These are phyloP conservation scores for Hirtodrosophila trivittata DNA, from an alignment of 2,888 invertebrate genomes.

Conservation along the genomic window DNA sequence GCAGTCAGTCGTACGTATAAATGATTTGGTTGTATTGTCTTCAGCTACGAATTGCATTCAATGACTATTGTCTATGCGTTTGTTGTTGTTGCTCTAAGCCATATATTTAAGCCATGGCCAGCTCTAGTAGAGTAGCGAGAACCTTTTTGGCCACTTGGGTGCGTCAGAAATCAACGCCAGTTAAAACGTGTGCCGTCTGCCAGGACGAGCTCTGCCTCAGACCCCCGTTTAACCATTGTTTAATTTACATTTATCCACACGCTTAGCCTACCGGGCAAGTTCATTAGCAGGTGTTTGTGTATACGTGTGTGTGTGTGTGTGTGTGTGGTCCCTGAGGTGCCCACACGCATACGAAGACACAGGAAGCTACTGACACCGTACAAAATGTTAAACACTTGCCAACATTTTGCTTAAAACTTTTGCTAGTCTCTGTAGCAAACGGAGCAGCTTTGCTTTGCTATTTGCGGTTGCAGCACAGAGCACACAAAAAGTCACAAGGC, in stretches of 20 bases:
- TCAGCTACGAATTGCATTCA: too few relatives aligned
- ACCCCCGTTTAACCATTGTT: constrained; percentile 73
- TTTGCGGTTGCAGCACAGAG: constrained; percentile 71
- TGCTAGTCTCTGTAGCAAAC: constrained; percentile 29
- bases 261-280: constrained; percentile 69
- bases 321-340: constrained; percentile 51
- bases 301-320: constrained; percentile 15
- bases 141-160: constrained; percentile 41
- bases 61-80: too few relatives aligned
- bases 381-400: constrained; percentile 83
- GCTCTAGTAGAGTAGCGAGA: not conserved
- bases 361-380: constrained; percentile 82
- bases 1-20: too few relatives aligned
- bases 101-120: too few relatives aligned
- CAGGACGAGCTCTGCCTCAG: constrained; percentile 15
- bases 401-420: constrained; percentile 77
- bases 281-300: constrained; percentile 59
- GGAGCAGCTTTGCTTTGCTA: constrained; percentile 56
- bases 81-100: too few relatives aligned
- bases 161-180: constrained; percentile 66
- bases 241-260: constrained; percentile 82
- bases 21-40: too few relatives aligned
- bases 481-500: constrained; percentile 78
- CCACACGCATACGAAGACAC: constrained; percentile 52
- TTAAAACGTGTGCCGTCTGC: constrained; percentile 49